Percentiles rank a stretch among this genome's conserved stretches.
Conservation (phyloP, 2,888 invertebrate species). For the Cotesia congregata region DNA sequence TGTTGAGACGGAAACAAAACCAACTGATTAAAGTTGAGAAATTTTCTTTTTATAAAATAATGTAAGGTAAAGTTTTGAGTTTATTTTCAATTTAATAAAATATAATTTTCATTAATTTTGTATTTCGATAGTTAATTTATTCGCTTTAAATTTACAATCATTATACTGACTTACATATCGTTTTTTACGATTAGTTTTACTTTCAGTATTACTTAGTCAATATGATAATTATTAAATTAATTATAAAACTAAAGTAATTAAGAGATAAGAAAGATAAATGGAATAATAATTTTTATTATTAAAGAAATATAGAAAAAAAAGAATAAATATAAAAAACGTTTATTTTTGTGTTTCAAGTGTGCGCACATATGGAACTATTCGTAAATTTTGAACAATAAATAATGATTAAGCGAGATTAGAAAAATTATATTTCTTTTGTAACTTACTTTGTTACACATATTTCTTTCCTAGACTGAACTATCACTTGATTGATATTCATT, state of each 20-base stretch:
- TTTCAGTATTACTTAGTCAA: no score
- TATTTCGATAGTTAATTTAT: no score
- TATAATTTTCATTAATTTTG: no score
- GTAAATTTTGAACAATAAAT: background rate
- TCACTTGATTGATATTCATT: no score
- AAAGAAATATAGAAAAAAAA: background rate
- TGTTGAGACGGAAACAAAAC: constrained; percentile 27
- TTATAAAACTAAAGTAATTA: no score
- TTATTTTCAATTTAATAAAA: background rate
- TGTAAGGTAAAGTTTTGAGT: background rate
- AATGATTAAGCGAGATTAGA: background rate
- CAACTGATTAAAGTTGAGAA: constrained; percentile 35
- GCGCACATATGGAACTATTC: background rate
- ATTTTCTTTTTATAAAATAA: background rate
- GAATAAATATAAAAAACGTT: background rate
- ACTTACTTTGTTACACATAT: no score
- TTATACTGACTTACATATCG: no score
- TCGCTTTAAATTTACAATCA: no score
- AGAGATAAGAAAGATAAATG: background rate
- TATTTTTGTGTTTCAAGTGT: background rate
- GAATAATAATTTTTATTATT: no score
- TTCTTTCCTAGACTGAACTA: no score
- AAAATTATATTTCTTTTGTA: background rate
- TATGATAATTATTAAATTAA: no score
- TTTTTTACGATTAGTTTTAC: no score